These are phyloP conservation scores for Cladopsammia gracilis DNA, from an alignment of 64 coral and sea anemone species.

Conservation along the genomic window DNA sequence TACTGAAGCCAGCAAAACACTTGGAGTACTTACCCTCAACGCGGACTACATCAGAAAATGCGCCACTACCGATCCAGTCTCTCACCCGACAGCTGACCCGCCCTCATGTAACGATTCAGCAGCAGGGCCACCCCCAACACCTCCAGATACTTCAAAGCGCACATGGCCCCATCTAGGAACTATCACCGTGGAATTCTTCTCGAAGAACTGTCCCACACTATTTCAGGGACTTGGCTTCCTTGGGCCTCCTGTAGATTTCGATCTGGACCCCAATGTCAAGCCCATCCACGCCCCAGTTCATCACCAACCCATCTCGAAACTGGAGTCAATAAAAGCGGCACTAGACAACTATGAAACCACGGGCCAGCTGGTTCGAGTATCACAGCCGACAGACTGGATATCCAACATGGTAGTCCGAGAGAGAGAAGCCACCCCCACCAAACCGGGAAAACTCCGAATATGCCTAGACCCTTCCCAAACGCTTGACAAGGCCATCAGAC, in stretches of 20 bases:
- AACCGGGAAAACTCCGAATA: not conserved
- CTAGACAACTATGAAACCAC: conserved; percentile 44
- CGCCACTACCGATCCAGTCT: not conserved
- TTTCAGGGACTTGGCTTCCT: conserved; percentile 58
- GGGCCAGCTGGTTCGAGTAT: conserved; percentile 46
- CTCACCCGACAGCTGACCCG: not conserved
- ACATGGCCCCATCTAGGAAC: conserved; percentile 36
- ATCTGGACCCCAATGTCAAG: conserved; percentile 22
- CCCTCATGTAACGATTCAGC: not conserved
- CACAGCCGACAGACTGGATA: conserved; percentile 42
- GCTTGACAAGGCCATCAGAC: conserved; percentile 53
- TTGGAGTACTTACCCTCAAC: conserved; percentile 20
- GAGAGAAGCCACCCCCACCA: not conserved
- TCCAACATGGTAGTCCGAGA: conserved; percentile 35
- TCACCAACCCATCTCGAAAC: conserved; percentile 40
- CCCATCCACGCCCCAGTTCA: conserved; percentile 52
- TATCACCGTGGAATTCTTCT: conserved; percentile 39
- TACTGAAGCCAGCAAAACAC: conserved; percentile 52
- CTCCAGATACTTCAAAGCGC: not conserved
- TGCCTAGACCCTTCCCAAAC: conserved; percentile 31
- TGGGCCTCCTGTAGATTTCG: conserved; percentile 18
- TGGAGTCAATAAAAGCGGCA: conserved; percentile 43
- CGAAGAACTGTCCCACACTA: conserved; percentile 22
- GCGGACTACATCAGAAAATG: conserved; percentile 40
- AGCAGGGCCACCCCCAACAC: not conserved